Conservation (phyloP, 2,888 invertebrate genomes). For the Leptopilina syphax region DNA sequence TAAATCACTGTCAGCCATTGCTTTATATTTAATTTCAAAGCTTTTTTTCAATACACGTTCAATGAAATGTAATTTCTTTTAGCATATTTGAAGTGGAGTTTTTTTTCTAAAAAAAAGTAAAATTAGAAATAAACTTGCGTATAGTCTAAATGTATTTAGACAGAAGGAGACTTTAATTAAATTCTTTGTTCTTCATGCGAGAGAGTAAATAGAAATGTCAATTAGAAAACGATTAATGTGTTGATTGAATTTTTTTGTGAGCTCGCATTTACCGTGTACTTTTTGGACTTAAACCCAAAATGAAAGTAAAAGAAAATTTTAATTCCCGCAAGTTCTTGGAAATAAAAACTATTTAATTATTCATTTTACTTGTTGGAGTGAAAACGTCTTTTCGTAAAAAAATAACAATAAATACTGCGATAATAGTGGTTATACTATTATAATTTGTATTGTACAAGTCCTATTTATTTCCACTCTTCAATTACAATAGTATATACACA, state of each 20-base stretch:
- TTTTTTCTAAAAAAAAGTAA: background rate
- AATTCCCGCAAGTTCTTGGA: background rate
- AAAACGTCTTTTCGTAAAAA: no score
- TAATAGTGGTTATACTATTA: no score
- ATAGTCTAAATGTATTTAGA: background rate
- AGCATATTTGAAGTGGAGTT: background rate
- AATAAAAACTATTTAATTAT: no score
- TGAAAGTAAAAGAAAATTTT: slow-evolving; percentile 14
- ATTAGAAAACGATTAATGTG: slow-evolving; percentile 29
- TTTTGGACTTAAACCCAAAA: background rate
- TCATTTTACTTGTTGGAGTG: no score
- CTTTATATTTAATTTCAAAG: no score
- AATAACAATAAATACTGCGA: no score
- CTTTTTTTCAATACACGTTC: no score
- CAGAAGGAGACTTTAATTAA: slow-evolving; percentile 23
- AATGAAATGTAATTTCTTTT: no score
- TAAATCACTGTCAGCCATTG: no score
- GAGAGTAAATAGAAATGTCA: slow-evolving; percentile 36
- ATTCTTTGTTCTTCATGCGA: slow-evolving; percentile 26
- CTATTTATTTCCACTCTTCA: no score
- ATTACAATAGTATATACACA: no score
- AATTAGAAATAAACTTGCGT: slow-evolving; percentile 1
- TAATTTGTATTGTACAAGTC: no score
- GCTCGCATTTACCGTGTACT: slow-evolving; percentile 7
- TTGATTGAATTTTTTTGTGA: slow-evolving; percentile 26